Evolutionary conservation across 2,888 invertebrate species (phyloP).

Genomic region (Tanytarsus gracilentus): DNA sequence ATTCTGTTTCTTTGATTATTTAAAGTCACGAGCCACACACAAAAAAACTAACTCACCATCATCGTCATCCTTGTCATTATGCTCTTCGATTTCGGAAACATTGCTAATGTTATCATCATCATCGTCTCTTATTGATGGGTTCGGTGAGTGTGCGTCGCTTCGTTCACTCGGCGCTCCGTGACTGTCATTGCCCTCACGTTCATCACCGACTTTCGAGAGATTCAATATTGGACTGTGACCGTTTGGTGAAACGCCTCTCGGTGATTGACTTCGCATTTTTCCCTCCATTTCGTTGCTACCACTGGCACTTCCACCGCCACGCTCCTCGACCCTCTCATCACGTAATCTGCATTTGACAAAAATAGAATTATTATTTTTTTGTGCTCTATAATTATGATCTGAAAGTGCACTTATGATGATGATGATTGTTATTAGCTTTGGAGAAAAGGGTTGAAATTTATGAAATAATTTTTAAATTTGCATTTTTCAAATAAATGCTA

Average conservation of each 20-base stretch:
- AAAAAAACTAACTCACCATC: slow-evolving; percentile 36
- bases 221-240: slow-evolving; percentile 88
- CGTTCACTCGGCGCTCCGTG: slow-evolving; percentile 52
- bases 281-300: slow-evolving; percentile 69
- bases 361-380: slow-evolving; percentile 7
- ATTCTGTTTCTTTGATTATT: slow-evolving; percentile 16
- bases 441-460: too few relatives aligned
- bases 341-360: slow-evolving; percentile 57
- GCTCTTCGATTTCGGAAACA: slow-evolving; percentile 77
- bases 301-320: too few relatives aligned
- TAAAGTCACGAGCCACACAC: slow-evolving; percentile 31
- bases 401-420: too few relatives aligned
- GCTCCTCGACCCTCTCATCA: slow-evolving; percentile 70
- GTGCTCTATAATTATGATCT: slow-evolving; percentile 13
- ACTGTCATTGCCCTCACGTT: slow-evolving; percentile 59
- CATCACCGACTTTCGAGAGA: slow-evolving; percentile 77
- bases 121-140: slow-evolving; percentile 58
- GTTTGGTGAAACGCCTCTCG: slow-evolving; percentile 54
- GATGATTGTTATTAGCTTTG: too few relatives aligned
- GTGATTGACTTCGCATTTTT: slow-evolving; percentile 57
- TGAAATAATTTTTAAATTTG: too few relatives aligned
- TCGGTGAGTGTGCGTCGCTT: slow-evolving; percentile 51
- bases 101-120: slow-evolving; percentile 66
- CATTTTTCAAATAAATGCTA: too few relatives aligned
- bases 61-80: slow-evolving; percentile 79